Evolutionary conservation across 2,797 vertebrate genomes (phyloP).

Genomic region (Schizopygopsis pylzovi): DNA sequence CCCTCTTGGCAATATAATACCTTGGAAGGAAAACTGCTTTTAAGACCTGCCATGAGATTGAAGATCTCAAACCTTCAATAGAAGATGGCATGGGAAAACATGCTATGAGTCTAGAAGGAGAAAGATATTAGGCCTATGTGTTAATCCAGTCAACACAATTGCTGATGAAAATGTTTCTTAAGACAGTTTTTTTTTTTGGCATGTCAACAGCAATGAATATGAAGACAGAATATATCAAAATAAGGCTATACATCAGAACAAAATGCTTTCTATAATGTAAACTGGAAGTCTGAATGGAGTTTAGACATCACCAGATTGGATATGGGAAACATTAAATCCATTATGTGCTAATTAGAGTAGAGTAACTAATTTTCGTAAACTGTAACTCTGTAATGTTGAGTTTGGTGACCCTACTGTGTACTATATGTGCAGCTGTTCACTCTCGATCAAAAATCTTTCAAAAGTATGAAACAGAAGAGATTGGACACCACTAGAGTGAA

Average conservation of each 20-base stretch:
- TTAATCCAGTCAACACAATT: background rate
- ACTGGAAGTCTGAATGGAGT: background rate
- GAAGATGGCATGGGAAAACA: background rate
- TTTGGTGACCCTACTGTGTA: too few species aligned
- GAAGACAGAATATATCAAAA: background rate
- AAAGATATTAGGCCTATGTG: background rate
- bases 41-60: background rate
- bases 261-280: background rate
- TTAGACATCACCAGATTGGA: background rate
- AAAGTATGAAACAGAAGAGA: background rate
- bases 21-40: background rate
- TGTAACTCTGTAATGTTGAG: background rate
- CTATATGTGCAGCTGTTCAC: background rate
- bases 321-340: background rate
- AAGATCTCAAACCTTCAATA: background rate
- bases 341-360: background rate
- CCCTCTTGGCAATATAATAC: slow-evolving; percentile 25
- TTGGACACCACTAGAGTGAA: background rate
- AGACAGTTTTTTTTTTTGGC: background rate
- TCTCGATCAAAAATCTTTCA: background rate
- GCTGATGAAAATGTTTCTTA: background rate
- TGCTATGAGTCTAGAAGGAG: background rate
- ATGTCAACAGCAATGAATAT: background rate
- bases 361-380: background rate
- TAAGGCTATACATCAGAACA: background rate